phyloP scores from a whole-genome alignment of 1,140 invertebrate genomes.

The Apis dorsata region DNA sequence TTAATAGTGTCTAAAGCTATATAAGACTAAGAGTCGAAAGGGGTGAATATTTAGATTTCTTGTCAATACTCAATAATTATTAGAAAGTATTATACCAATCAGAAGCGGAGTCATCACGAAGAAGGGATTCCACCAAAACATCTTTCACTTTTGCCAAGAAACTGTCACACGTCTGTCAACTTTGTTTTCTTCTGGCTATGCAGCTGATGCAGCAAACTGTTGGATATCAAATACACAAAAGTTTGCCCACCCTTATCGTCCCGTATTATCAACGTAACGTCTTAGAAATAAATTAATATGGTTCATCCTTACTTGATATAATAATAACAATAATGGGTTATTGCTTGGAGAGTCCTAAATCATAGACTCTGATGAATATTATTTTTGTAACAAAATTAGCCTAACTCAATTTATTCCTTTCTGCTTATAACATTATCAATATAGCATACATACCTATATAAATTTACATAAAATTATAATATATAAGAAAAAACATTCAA shows the following conservation, averaged over 20 bases:
- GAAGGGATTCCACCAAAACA: slow-evolving; percentile 72
- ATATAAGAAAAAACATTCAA: slow-evolving; percentile 14
- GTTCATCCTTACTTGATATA: slow-evolving; percentile 62
- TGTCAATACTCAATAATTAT: slow-evolving; percentile 69
- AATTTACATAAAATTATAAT: not conserved
- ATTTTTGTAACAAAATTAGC: not conserved
- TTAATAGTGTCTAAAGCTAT: slow-evolving; percentile 67
- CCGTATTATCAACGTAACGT: slow-evolving; percentile 65
- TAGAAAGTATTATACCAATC: slow-evolving; percentile 75
- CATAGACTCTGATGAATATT: slow-evolving; percentile 12
- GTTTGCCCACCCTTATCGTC: slow-evolving; percentile 72
- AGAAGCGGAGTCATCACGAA: slow-evolving; percentile 73
- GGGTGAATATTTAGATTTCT: slow-evolving; percentile 67
- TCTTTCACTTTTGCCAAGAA: slow-evolving; percentile 70
- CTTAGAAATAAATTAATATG: slow-evolving; percentile 68
- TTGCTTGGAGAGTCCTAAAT: slow-evolving; percentile 56
- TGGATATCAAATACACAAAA: slow-evolving; percentile 79
- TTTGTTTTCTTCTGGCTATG: slow-evolving; percentile 69
- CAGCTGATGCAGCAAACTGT: slow-evolving; percentile 77
- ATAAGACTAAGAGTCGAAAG: slow-evolving; percentile 63
- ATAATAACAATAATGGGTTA: slow-evolving; percentile 65
- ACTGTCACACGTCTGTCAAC: slow-evolving; percentile 70
- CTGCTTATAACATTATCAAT: slow-evolving; percentile 5
- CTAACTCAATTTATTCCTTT: not conserved
- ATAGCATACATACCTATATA: not conserved